A percentile compares a stretch with the other conserved stretches of the same genome.
Evolutionary conservation across 2,113 vertebrate genomes (phyloP).

Genomic region (Sus scrofa): T2T-Sscrofa CM000813.6:155676001-155676500

Average conservation of each 20-base stretch:
- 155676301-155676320: neutral
- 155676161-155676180: neutral
- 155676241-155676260: neutral
- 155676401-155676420: constrained; percentile 48
- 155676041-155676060: constrained; percentile 41
- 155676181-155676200: constrained; percentile 37
- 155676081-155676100: neutral
- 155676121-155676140: constrained; percentile 28
- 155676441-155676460: constrained; percentile 20
- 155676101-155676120: constrained; percentile 32
- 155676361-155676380: constrained; percentile 50
- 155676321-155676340: neutral
- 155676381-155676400: constrained; percentile 40
- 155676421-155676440: constrained; percentile 13
- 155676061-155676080: constrained; percentile 53
- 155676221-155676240: neutral
- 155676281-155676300: constrained; percentile 39
- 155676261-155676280: neutral
- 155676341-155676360: neutral
- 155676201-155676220: neutral
- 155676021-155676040: neutral
- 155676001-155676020: neutral
- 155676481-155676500: constrained; percentile 51
- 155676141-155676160: constrained; percentile 41
- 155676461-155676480: constrained; percentile 23